Conservation (phyloP, 1,140 invertebrate species). For the Drosophila takahashii region DNA sequence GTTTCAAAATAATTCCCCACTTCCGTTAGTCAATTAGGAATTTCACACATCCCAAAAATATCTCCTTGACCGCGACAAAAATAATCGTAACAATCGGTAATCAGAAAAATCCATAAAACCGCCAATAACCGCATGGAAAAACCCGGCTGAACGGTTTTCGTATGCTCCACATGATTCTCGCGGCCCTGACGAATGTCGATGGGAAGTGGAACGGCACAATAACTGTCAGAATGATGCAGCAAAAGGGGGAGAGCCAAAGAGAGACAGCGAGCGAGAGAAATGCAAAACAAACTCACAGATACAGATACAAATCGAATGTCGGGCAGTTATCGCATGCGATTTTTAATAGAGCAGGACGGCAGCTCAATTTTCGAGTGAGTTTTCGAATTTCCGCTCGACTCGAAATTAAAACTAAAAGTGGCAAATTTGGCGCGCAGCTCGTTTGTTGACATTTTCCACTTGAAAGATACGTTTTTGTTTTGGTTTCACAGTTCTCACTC, state of each 20-base stretch:
- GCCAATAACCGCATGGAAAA: slow-evolving; percentile 13
- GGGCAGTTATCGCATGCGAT: slow-evolving; percentile 62
- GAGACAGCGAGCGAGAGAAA: background rate
- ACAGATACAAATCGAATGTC: slow-evolving; percentile 13
- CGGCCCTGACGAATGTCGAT: slow-evolving; percentile 62
- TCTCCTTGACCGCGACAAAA: slow-evolving; percentile 5
- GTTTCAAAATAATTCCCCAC: slow-evolving; percentile 3
- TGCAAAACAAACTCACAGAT: slow-evolving; percentile 5
- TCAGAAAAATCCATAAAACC: slow-evolving; percentile 9
- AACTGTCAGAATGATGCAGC: slow-evolving; percentile 64
- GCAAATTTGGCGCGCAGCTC: slow-evolving; percentile 78
- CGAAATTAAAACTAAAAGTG: slow-evolving; percentile 45
- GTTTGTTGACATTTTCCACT: slow-evolving; percentile 82
- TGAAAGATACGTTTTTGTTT: slow-evolving; percentile 68
- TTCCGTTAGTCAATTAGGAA: slow-evolving; percentile 12
- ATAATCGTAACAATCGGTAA: background rate
- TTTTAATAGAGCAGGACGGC: slow-evolving; percentile 2
- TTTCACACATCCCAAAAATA: slow-evolving; percentile 8
- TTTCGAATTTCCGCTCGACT: slow-evolving; percentile 18
- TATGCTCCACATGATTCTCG: slow-evolving; percentile 28
- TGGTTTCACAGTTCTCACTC: slow-evolving; percentile 48
- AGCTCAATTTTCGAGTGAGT: slow-evolving; percentile 1
- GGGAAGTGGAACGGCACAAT: slow-evolving; percentile 49
- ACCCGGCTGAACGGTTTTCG: slow-evolving; percentile 20
- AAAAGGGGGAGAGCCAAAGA: slow-evolving; percentile 40